Percentiles rank a stretch among this genome's conserved stretches.
Evolutionary conservation across 1,140 invertebrate genomes (phyloP).

Genomic region (Drosophila obscura): DNA sequence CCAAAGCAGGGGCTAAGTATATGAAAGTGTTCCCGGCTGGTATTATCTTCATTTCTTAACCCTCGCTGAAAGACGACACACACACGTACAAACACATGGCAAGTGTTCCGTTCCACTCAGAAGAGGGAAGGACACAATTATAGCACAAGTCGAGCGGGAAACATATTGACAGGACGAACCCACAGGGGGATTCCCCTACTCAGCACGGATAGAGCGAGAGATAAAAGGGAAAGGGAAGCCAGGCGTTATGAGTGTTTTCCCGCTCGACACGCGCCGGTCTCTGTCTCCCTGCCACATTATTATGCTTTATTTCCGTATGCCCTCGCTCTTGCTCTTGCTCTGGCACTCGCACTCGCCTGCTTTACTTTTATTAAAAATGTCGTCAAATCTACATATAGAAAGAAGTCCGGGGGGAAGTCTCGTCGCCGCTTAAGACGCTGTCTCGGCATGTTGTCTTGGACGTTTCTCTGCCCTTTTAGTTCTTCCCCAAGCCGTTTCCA

Average conservation of each 20-base stretch:
- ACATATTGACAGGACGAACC: constrained; percentile 49
- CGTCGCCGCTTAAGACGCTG: constrained; percentile 39
- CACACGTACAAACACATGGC: neutral
- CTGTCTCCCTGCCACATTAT: constrained; percentile 64
- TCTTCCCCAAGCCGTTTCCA: constrained; percentile 17
- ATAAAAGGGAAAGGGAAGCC: constrained; percentile 37
- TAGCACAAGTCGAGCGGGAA: constrained; percentile 54
- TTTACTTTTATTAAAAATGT: constrained; percentile 66
- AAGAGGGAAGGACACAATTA: constrained; percentile 39
- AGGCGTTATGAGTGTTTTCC: constrained; percentile 75
- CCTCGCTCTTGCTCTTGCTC: constrained; percentile 8
- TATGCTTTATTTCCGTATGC: constrained; percentile 76
- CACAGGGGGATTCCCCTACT: constrained; percentile 31
- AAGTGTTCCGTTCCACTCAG: constrained; percentile 13
- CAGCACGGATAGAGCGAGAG: neutral
- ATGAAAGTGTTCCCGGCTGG: constrained; percentile 50
- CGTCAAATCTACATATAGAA: constrained; percentile 56
- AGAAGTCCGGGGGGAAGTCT: constrained; percentile 13
- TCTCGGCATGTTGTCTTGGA: constrained; percentile 51
- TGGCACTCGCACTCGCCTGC: constrained; percentile 17
- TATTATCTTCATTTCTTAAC: constrained; percentile 45
- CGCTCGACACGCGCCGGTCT: constrained; percentile 60
- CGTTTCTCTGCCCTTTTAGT: constrained; percentile 45
- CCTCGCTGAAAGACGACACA: constrained; percentile 8
- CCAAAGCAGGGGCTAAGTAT: constrained; percentile 33